Base-by-base conservation (phyloP, 2,888 invertebrate genomes). In the Muscina levida region DNA sequence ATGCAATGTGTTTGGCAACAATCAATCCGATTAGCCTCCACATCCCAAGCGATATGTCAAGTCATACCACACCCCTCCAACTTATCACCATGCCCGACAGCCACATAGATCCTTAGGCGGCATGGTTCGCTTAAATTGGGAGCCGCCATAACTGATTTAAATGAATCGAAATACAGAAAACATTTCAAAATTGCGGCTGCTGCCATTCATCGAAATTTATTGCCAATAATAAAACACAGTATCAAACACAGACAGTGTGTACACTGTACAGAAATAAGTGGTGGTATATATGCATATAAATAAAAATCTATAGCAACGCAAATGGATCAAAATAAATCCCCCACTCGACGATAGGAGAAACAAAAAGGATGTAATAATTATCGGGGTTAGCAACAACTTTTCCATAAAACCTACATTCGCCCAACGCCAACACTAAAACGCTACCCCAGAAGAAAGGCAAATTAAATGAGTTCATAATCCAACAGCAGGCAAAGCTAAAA, bases 131-230 rank as follows among this genome's bases (percentile, higher is more conserved):
- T 62, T 62, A 62, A 62, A 62, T 62, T 62, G 62, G n/a, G 62
- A 62, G 62, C 42, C 62, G 62, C 42, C 62, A 62, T 62, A 62
- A 62, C 39, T 11, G 37, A 39, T 8, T 37, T 11, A 17, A 19
- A 39, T 62, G 22, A 62, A 62, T 31, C 31, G 31, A 31, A 31
- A 31, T 31, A 31, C 8, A 31, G 22, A 19, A 62, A 4, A 53
- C 53, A 42, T 62, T 42, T 42, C 42, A 19, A 62, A 62, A 39
- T 42, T 39, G 39, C n/a, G n/a, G 10, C 44, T 44, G n/a, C n/a
- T 1, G 10, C n/a, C 62, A 62, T 39, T 62, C 62, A 62, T 8
- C 11, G 62, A 39, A 62, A 62, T 62, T 62, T 62, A 62, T 62
- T 39, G 62, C 19, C 42, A 3, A 19, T 17, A 39, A 62, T 62